These are phyloP conservation scores for Sterrhoptilus dennistouni DNA, from an alignment of 2,113 vertebrate genomes.

Conservation along the genomic window DNA sequence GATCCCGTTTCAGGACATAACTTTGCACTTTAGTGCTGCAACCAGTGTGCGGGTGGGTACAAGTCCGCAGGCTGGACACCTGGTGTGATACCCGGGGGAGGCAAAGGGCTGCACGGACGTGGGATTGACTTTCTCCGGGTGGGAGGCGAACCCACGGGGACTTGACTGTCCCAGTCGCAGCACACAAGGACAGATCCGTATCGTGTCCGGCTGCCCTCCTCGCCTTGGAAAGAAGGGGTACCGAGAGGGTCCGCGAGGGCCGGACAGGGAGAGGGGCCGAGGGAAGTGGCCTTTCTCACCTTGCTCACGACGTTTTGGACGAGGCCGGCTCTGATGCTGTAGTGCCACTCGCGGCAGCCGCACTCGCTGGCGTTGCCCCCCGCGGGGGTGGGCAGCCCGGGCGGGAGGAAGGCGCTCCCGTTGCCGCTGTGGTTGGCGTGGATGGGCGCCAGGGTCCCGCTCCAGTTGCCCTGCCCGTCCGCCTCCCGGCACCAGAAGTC, in stretches of 20 bases:
- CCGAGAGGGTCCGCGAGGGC: not conserved
- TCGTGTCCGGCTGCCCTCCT: not conserved
- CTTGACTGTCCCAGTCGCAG: rapidly evolving
- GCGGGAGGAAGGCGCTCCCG: slow-evolving; percentile 30
- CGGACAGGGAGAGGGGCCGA: not conserved
- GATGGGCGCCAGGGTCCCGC: slow-evolving; percentile 42
- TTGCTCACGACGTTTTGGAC: slow-evolving; percentile 95
- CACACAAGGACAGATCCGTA: not conserved
- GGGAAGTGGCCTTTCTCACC: slow-evolving; percentile 74
- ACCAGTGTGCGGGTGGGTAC: not conserved
- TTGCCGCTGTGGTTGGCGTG: slow-evolving; percentile 5
- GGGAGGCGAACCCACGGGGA: not conserved
- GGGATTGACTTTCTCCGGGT: not conserved
- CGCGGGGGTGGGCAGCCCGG: slow-evolving; percentile 37
- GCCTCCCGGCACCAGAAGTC: slow-evolving; percentile 82
- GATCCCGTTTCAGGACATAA: not conserved
- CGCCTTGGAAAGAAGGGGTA: not conserved
- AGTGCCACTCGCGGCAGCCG: slow-evolving; percentile 84
- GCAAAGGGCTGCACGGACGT: rapidly evolving
- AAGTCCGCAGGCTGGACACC: not conserved
- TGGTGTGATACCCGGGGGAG: rapidly evolving
- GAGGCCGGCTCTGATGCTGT: slow-evolving; percentile 89
- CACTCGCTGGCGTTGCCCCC: slow-evolving; percentile 74
- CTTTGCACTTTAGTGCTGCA: not conserved
- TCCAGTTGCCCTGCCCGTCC: slow-evolving; percentile 75